Base-by-base conservation (phyloP, 1,140 invertebrate genomes). In the Macrotrachela quadricornifera region DNA sequence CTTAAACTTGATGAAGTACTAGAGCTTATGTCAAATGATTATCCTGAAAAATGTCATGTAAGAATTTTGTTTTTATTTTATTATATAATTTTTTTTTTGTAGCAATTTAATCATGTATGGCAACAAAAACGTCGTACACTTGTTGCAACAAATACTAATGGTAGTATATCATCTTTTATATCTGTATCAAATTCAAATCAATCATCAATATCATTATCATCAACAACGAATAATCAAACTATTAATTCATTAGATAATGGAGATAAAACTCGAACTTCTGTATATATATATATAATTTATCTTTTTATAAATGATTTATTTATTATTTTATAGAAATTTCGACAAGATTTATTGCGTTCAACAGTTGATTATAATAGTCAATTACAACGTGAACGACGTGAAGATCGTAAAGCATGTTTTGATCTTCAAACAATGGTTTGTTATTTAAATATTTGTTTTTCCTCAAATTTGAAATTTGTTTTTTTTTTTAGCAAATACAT, bases 21-120 rank as follows among this genome's bases (percentile, higher is more conserved):
- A 57, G 88, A 94, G 62, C 80, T 95, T 38, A 90, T 94, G 84
- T 81, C 80, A 57, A 79, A 80, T 48, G 88, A 94, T 68, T 94
- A 90, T 70, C 85, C 83, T 40, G 81, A 83, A 46, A 91, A 92
- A 64, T 94, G 88, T 65, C 83, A 62, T 56, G 68, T 69, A 48
- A 13, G 45, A 39, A 46, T 39, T 54, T 11, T 16, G 4, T 50
- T 15, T 30, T 21, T n/a, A 16, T 11, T 48, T n/a, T 21, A 48
- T 40, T n/a, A 30, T 4, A 30, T 30, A 30, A 4, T 8, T 4
- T 30, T 8, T 30, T 30, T 4, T 30, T 30, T 30, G 21, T 30
- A 30, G 21, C 21, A 30, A 30, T 30, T 30, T 30, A 30, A 30
- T 8, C 21, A 30, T 30, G 21, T 30, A 30, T 30, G 21, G 21